Conservation (phyloP, 2,113 vertebrate genomes). For the Ardeotis arabs region DNA sequence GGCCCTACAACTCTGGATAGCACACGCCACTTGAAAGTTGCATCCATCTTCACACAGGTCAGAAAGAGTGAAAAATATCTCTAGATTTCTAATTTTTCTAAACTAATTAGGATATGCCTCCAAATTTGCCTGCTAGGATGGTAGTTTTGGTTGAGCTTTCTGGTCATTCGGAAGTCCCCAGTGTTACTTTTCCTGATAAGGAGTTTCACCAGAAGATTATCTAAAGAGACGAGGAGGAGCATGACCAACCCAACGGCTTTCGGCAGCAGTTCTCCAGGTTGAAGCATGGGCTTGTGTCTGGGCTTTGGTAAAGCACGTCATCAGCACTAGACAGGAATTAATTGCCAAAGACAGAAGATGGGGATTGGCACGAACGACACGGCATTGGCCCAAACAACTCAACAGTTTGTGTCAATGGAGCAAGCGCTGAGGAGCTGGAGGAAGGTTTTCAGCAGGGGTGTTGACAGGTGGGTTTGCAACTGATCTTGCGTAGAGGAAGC, state of each 20-base stretch:
- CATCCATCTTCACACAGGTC: neutral
- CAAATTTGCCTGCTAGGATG: neutral
- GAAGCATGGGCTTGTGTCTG: neutral
- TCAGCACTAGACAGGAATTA: neutral
- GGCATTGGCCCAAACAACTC: too few species aligned
- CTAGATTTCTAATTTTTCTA: too few species aligned
- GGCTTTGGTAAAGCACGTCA: neutral
- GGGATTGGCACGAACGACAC: rapidly evolving
- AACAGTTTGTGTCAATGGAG: rapidly evolving
- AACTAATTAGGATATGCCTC: too few species aligned
- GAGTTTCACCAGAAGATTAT: neutral
- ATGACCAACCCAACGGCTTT: neutral
- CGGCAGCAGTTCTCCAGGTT: neutral
- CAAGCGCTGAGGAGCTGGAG: neutral
- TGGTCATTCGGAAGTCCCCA: neutral
- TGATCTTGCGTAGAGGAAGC: neutral
- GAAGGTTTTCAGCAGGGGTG: neutral
- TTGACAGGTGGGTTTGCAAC: neutral
- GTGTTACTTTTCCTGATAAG: neutral
- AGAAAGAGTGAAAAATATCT: too few species aligned
- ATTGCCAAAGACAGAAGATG: neutral
- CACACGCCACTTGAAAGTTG: rapidly evolving
- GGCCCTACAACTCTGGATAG: too few species aligned
- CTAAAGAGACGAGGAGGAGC: neutral
- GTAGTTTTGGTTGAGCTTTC: neutral